Conservation (phyloP, 2,797 vertebrate genomes). For the Alosa sapidissima region DNA sequence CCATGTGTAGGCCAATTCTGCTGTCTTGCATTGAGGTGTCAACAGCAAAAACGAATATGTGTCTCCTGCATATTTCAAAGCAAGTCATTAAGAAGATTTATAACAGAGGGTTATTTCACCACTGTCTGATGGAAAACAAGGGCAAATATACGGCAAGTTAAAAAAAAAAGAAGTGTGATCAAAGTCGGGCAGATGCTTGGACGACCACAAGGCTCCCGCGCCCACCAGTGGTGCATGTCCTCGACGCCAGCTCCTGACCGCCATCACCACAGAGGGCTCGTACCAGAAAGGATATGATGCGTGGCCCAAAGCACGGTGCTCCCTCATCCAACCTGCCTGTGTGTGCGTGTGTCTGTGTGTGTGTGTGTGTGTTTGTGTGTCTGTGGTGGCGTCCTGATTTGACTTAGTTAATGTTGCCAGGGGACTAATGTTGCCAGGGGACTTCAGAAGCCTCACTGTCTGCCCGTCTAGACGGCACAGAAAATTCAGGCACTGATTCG, state of each 20-base stretch:
- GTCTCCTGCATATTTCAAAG: background rate
- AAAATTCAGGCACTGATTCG: conserved; percentile 19
- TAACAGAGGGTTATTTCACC: background rate
- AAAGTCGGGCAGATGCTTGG: background rate
- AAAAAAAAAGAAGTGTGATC: background rate
- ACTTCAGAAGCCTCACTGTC: conserved; percentile 14
- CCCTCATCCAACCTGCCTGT: background rate
- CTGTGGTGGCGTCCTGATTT: conserved; percentile 2
- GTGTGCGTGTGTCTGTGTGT: background rate
- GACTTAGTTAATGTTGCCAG: background rate
- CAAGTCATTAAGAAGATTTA: background rate
- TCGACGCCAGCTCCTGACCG: background rate
- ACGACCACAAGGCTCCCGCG: background rate
- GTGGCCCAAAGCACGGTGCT: background rate
- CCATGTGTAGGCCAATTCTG: background rate
- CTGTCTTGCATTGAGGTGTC: conserved; percentile 11
- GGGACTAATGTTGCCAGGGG: background rate
- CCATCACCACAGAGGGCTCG: conserved; percentile 16
- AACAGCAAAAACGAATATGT: conserved; percentile 9
- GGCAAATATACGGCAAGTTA: background rate
- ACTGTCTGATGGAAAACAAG: background rate
- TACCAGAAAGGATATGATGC: conserved; percentile 21
- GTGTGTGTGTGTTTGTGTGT: background rate
- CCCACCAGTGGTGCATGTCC: background rate
- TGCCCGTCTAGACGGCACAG: background rate